These are phyloP conservation scores for Nothoprocta pentlandii DNA, from an alignment of 2,113 vertebrate species.

Conservation along the genomic window DNA sequence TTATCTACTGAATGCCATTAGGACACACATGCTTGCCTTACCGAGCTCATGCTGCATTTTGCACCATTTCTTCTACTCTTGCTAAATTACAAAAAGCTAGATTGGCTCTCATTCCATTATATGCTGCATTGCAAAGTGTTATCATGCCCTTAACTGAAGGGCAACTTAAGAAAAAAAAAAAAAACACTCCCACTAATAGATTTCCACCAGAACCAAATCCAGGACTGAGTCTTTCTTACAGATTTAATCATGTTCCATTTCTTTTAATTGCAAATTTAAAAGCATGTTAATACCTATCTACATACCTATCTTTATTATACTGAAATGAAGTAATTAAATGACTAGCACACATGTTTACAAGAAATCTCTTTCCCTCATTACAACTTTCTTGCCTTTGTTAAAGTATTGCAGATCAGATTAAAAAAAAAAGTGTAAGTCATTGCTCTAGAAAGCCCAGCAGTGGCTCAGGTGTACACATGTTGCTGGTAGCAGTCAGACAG, in stretches of 20 bases:
- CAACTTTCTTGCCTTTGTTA: background rate
- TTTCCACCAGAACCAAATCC: slow-evolving; percentile 2
- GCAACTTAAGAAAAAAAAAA: background rate
- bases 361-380: background rate
- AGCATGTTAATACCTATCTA: slow-evolving; percentile 15
- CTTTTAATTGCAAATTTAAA: slow-evolving; percentile 30
- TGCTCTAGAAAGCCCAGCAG: background rate
- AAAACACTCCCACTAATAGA: background rate
- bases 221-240: background rate
- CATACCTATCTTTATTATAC: background rate
- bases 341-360: background rate
- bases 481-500: background rate
- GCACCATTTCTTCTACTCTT: background rate
- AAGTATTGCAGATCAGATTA: background rate
- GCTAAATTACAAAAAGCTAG: background rate
- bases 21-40: background rate
- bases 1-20: background rate
- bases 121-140: background rate
- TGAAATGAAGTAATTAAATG: background rate
- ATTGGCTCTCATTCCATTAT: background rate
- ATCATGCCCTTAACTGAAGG: too few relatives aligned
- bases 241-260: background rate
- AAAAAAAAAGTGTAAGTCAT: background rate
- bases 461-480: background rate
- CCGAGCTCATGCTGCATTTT: background rate